phyloP scores from a whole-genome alignment of 1,140 invertebrate species.

The Euwallacea similis region DNA sequence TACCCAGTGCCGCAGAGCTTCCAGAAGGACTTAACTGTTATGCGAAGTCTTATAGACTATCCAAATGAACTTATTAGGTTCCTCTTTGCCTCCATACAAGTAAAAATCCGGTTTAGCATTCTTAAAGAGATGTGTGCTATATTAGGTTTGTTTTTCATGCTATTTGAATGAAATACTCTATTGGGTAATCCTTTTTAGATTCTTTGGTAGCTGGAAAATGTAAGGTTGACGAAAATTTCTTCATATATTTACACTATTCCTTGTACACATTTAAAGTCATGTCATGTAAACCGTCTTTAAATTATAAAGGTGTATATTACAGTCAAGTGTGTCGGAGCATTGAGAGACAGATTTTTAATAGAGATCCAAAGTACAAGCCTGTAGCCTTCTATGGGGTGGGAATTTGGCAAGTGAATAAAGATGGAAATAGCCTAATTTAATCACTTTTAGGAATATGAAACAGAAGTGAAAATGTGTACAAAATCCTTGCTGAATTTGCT shows the following conservation, averaged over 20 bases:
- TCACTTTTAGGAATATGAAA: conserved; percentile 40
- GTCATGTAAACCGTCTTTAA: conserved; percentile 8
- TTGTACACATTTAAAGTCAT: conserved; percentile 39
- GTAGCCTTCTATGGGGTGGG: conserved; percentile 34
- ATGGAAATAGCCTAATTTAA: not conserved
- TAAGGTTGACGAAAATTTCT: conserved; percentile 37
- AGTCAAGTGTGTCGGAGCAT: conserved; percentile 27
- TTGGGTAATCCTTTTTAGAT: conserved; percentile 28
- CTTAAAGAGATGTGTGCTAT: conserved; percentile 38
- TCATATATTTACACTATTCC: conserved; percentile 31
- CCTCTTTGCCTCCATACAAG: conserved; percentile 31
- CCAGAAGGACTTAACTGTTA: conserved; percentile 21
- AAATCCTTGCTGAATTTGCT: conserved; percentile 33
- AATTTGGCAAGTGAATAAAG: not conserved
- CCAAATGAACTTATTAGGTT: conserved; percentile 36
- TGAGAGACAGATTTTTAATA: conserved; percentile 36
- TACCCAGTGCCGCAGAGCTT: conserved; percentile 32
- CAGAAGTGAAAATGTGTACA: conserved; percentile 34
- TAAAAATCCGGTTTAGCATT: conserved; percentile 35
- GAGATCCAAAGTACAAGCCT: conserved; percentile 28
- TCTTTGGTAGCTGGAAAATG: conserved; percentile 34
- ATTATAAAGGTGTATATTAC: conserved; percentile 28
- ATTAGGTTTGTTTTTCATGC: conserved; percentile 36
- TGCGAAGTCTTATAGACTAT: conserved; percentile 28
- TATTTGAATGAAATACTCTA: not conserved